A percentile compares a stretch with the other conserved stretches of the same genome.
Conservation (phyloP, 1,140 invertebrate species). For the Macrobrachium nipponense region DNA sequence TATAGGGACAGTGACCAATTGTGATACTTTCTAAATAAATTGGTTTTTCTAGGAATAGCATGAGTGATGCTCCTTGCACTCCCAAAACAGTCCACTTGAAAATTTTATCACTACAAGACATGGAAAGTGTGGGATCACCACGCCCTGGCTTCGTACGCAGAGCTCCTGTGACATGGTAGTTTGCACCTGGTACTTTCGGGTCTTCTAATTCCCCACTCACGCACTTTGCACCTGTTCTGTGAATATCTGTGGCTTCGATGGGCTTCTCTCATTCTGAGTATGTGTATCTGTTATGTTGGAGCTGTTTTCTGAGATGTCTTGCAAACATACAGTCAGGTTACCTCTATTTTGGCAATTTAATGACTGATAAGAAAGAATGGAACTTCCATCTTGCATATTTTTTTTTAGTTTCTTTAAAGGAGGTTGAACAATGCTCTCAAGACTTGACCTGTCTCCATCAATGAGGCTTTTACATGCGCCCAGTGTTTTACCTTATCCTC, state of each 20-base stretch:
- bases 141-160: constrained; percentile 92
- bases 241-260: constrained; percentile 72
- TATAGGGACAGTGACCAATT: constrained; percentile 78
- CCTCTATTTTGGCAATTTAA: too few species aligned
- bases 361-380: too few species aligned
- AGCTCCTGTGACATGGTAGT: constrained; percentile 79
- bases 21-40: constrained; percentile 80
- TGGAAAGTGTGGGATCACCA: constrained; percentile 87
- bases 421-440: too few species aligned
- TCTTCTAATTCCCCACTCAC: constrained; percentile 72
- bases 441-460: too few species aligned
- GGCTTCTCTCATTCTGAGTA: not conserved
- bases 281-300: not conserved
- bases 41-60: constrained; percentile 76
- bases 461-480: too few species aligned
- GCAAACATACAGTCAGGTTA: not conserved
- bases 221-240: constrained; percentile 91
- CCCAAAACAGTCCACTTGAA: constrained; percentile 88
- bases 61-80: constrained; percentile 81
- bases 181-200: constrained; percentile 71
- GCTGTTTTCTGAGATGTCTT: not conserved
- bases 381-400: too few species aligned
- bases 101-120: constrained; percentile 95
- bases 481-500: too few species aligned
- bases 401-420: too few species aligned